Evolutionary conservation across 2,888 invertebrate genomes (phyloP), one percentile per base, ranked within the genome.

Genomic region (Diachrysia chrysitis): DNA sequence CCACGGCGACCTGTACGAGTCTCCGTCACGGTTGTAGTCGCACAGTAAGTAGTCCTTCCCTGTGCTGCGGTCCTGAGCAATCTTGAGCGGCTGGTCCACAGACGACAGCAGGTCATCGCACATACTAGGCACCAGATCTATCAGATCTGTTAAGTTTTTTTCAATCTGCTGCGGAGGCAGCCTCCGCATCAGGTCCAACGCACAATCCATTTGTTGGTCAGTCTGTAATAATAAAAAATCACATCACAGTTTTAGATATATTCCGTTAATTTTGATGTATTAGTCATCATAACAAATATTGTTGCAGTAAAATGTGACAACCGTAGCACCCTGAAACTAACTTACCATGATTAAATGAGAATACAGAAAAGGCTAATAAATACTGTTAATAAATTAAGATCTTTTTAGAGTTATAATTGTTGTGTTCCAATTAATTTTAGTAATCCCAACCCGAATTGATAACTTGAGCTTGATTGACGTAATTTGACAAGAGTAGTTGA

Each of bases 101-200:
- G 99, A 99, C 10, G 99, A 99, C 56, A 99, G 95, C 70, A 99
- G 96, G 94, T 99, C 99, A 94, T 99, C 99, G 92, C 99, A 99
- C 76, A 99, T 96, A 92, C 97, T 97, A 67, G 99, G 99, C 84
- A 99, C 99, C 91, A 99, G 96, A 94, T 99, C 99, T 88, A 99
- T 99, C 88, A 99, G 96, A 96, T 99, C 99, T 90, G 98, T 98
- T 79, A 99, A 96, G 95, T 99, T 99, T 93, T 99, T 99, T 92
- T 99, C 99, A 85, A 99, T 99, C 95, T 99, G 99, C 95, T 99
- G 99, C 81, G 99, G 99, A 83, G 99, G 99, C 91, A 99, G 95
- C 86, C 99, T 97, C 89, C 99, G 96, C 99, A 99, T 99, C 90
- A 99, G 96, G 96, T 99, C 99, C 85, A 99, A 96, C 60, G 99